These are phyloP conservation scores for Cyclophora albipunctata DNA, from an alignment of 2,888 invertebrate genomes.

Conservation along the genomic window DNA sequence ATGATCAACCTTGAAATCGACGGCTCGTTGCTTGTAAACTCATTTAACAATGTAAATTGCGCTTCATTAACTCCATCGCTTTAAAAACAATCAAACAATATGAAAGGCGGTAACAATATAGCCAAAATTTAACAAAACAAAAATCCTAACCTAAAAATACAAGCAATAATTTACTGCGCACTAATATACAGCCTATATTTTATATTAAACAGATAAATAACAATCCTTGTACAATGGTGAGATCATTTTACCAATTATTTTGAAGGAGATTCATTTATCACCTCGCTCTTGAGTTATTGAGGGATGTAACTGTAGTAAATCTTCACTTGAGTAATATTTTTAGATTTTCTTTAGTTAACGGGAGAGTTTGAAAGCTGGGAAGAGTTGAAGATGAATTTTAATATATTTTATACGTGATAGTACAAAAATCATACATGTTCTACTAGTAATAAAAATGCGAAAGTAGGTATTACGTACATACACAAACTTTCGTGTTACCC, in stretches of 20 bases:
- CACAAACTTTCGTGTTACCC: too few species aligned
- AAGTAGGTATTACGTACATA: too few species aligned
- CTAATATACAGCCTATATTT: background rate
- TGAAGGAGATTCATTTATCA: slow-evolving; percentile 9
- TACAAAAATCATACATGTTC: too few species aligned
- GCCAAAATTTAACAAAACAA: background rate
- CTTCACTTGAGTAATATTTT: slow-evolving; percentile 7
- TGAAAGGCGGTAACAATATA: too few species aligned
- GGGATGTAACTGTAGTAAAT: slow-evolving; percentile 8
- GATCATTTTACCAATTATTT: slow-evolving; percentile 15
- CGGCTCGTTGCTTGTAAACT: too few species aligned
- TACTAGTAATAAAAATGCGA: too few species aligned
- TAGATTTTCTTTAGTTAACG: slow-evolving; percentile 9
- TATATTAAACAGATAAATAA: background rate
- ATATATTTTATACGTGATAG: too few species aligned
- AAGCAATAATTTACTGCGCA: background rate
- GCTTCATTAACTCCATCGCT: too few species aligned
- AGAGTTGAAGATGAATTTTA: background rate
- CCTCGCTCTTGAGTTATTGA: slow-evolving; percentile 6
- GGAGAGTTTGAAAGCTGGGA: slow-evolving; percentile 5
- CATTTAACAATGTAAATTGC: too few species aligned
- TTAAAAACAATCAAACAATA: too few species aligned
- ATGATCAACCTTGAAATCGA: too few species aligned
- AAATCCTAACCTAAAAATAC: background rate
- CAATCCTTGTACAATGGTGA: background rate